Evolutionary conservation across 2,113 vertebrate genomes (phyloP).

Genomic region (Scortum barcoo): DNA sequence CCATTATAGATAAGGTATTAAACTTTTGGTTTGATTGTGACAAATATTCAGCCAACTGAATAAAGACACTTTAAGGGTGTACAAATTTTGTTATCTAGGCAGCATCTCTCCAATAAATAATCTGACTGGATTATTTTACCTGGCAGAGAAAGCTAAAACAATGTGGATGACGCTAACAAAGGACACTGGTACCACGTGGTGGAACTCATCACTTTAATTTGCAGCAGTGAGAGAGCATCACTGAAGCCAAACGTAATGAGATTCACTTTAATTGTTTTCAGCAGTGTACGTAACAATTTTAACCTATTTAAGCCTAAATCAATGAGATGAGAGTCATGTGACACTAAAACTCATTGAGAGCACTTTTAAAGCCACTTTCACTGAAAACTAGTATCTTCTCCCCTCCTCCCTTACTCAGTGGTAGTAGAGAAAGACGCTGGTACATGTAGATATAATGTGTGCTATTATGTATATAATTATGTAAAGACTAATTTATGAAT

Average conservation of each 20-base stretch:
- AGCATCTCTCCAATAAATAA: not conserved
- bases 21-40: not conserved
- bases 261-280: not conserved
- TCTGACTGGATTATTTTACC: not conserved
- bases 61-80: not conserved
- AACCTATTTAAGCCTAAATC: not conserved
- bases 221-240: not conserved
- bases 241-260: not conserved
- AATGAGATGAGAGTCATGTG: conserved; percentile 37
- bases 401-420: conserved; percentile 18
- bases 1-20: not conserved
- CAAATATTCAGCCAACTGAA: not conserved
- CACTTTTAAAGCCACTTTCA: not conserved
- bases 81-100: too few species aligned
- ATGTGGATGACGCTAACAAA: not conserved
- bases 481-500: too few species aligned
- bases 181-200: not conserved
- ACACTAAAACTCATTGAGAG: not conserved
- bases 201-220: not conserved
- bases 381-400: not conserved
- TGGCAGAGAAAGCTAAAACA: conserved; percentile 3
- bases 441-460: conserved; percentile 3
- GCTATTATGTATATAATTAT: not conserved
- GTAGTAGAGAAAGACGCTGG: not conserved
- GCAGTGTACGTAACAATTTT: too few species aligned